Base-by-base conservation (phyloP, 2,888 invertebrate genomes). In the Desoria tigrina region DNA sequence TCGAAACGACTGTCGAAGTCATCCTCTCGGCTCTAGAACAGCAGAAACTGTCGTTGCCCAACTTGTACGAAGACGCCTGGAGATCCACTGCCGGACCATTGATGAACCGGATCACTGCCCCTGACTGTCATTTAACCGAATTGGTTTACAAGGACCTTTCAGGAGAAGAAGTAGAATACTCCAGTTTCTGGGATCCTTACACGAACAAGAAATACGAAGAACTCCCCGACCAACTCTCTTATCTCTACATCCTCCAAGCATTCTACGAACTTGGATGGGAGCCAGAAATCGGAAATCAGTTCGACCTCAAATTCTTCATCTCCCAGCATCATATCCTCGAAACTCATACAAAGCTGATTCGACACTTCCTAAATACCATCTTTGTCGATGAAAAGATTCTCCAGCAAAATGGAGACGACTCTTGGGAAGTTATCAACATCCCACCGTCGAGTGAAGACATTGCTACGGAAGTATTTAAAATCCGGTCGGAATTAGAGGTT, bases 11-110 rank as follows among this genome's bases (percentile, higher is more conserved):
- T 42, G 24, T 58, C 2, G 45, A 45, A 2, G 27, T 23, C 27
- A 58, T 58, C 27, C 24, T 53, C 9, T 42, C 57, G 16, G 57
- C 62, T 28, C 32, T 66, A n/a, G 59, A 62, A 28, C 57, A 66
- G 23, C 65, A 65, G 26, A 62, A 58, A 7, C 42, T 58, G 1
- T 23, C 45, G 3, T 42, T 62, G 39, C 66, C 66, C 1, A 57
- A 57, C 11, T n/a, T 66, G 32, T 66, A 42, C 28, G 62, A 62
- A 32, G 66, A 66, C 26, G n/a, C 16, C 7, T 66, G 66, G 66
- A 42, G 66, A n/a, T 2, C 58, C 18, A 58, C 58, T 7, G 2
- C 28, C 6, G 58, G 45, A 16, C 58, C 45, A 14, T 45, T 57
- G 16, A 21, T 39, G 9, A 28, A n/a, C 11, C 4, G 57, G 18